A percentile compares a stretch with the other conserved stretches of the same genome.
Evolutionary conservation across 2,113 vertebrate species (phyloP).

Genomic region (Leptosomus discolor): DNA sequence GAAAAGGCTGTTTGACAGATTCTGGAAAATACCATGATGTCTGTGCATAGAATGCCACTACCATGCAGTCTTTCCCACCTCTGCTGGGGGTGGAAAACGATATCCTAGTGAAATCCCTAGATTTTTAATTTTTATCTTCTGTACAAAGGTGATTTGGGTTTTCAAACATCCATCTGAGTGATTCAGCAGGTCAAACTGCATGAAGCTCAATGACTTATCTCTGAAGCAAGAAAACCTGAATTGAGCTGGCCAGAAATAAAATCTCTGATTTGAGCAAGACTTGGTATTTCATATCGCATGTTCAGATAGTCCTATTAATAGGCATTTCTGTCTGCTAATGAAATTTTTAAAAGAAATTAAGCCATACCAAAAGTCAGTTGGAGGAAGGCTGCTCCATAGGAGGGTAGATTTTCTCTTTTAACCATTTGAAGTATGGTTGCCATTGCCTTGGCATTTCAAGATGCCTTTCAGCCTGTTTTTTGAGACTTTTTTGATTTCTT

Average conservation of each 20-base stretch:
- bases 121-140: neutral
- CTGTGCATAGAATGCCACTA: neutral
- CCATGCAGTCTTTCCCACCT: neutral
- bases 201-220: neutral
- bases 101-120: neutral
- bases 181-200: neutral
- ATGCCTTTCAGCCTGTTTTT: neutral
- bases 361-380: neutral
- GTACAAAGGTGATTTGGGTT: neutral
- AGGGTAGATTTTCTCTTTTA: neutral
- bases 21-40: accelerated
- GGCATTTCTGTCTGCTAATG: neutral
- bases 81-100: neutral
- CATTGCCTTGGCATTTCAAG: neutral
- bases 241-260: neutral
- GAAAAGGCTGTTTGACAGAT: neutral
- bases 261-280: neutral
- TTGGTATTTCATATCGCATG: neutral
- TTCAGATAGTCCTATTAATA: neutral
- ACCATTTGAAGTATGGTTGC: neutral
- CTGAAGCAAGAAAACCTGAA: neutral
- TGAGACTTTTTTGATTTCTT: neutral
- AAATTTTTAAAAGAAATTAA: neutral
- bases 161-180: neutral
- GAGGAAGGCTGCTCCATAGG: neutral